A percentile compares a stretch with the other conserved stretches of the same genome.
Conservation (phyloP, 2,797 vertebrate genomes). For the Schizopygopsis malacanthus region DNA sequence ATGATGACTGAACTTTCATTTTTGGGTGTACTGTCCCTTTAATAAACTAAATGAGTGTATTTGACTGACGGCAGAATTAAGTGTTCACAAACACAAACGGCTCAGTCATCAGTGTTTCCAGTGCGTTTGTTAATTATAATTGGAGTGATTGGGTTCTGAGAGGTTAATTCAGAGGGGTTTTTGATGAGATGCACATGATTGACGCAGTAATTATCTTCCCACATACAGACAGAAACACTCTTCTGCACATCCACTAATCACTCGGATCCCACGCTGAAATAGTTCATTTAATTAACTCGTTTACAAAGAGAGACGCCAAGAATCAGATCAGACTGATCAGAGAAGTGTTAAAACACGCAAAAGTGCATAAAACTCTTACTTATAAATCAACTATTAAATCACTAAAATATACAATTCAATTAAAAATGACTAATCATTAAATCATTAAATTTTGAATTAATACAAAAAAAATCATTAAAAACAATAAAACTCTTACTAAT, state of each 20-base stretch:
- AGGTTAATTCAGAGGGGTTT: not conserved
- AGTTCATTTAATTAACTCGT: not conserved
- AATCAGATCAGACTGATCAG: not conserved
- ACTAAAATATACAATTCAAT: not conserved
- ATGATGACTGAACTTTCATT: no score
- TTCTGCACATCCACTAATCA: not conserved
- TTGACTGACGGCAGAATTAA: not conserved
- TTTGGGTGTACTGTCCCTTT: no score
- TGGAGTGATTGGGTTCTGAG: not conserved
- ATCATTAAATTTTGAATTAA: not conserved
- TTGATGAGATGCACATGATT: not conserved
- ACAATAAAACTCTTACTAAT: not conserved
- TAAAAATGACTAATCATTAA: no score
- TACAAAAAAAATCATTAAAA: not conserved
- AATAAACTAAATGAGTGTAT: not conserved
- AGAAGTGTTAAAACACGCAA: not conserved
- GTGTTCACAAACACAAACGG: not conserved
- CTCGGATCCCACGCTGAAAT: accelerated
- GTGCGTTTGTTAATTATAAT: not conserved
- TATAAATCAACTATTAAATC: not conserved
- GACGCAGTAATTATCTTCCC: slow-evolving; percentile 4
- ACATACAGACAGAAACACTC: not conserved
- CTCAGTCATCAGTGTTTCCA: not conserved
- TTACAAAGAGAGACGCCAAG: not conserved
- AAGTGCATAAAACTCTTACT: not conserved